Conservation (phyloP, 2,113 vertebrate genomes). For the Orientallactaga bullata region DNA sequence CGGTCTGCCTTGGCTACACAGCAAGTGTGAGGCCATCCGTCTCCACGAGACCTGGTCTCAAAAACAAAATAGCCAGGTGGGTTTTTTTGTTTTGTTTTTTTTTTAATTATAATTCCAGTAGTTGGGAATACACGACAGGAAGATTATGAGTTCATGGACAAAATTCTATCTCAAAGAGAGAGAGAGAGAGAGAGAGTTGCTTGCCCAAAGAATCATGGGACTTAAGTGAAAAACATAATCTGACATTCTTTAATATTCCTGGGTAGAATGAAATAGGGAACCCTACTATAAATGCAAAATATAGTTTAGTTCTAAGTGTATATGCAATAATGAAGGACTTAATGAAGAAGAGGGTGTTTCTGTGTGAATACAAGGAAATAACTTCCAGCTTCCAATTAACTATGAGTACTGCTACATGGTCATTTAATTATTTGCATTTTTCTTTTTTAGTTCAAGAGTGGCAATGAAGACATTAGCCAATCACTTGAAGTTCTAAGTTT, state of each 20-base stretch:
- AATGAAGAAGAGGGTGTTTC: slow-evolving; percentile 11
- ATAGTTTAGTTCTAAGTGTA: slow-evolving; percentile 5
- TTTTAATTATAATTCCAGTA: background rate
- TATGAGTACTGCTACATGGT: background rate
- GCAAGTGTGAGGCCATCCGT: background rate
- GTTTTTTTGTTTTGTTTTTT: too few species aligned
- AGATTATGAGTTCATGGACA: too few species aligned
- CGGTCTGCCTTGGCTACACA: background rate
- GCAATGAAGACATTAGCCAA: slow-evolving; percentile 42
- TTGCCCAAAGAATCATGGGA: background rate
- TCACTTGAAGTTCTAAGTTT: slow-evolving; percentile 10
- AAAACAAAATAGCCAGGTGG: background rate
- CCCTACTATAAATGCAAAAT: slow-evolving; percentile 13
- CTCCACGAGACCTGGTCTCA: background rate
- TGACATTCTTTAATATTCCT: background rate
- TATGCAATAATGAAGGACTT: slow-evolving; percentile 37
- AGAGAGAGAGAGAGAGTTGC: background rate
- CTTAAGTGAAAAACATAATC: background rate
- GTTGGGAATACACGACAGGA: background rate
- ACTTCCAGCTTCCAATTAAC: slow-evolving; percentile 44
- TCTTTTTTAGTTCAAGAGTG: slow-evolving; percentile 53
- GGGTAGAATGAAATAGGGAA: background rate
- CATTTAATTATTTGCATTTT: slow-evolving; percentile 44
- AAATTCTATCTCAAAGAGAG: background rate
- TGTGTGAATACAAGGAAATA: slow-evolving; percentile 36